phyloP scores from a whole-genome alignment of 1,140 invertebrate species.

The Limonius californicus region DNA sequence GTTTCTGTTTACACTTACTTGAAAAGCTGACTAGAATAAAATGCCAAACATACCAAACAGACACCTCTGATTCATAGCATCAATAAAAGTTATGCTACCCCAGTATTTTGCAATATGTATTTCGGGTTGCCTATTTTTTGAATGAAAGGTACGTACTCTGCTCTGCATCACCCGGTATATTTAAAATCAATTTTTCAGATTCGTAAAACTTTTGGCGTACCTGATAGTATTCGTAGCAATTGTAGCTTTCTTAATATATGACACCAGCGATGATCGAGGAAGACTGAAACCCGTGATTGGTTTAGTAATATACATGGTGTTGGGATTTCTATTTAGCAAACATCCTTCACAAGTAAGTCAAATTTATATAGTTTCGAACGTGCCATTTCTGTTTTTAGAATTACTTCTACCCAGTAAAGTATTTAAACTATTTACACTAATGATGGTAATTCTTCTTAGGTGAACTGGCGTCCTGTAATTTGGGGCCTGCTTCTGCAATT shows the following conservation, averaged over 20 bases:
- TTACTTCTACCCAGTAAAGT: too few species aligned
- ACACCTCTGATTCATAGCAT: too few species aligned
- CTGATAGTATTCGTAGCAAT: constrained; percentile 3
- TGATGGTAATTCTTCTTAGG: constrained; percentile 51
- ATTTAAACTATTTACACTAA: constrained; percentile 5
- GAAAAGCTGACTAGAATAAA: too few species aligned
- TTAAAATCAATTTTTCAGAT: constrained; percentile 37
- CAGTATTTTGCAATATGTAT: too few species aligned
- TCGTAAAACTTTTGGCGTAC: background rate
- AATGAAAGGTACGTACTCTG: too few species aligned
- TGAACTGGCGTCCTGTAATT: constrained; percentile 74
- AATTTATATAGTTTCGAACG: background rate
- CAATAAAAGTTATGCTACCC: too few species aligned
- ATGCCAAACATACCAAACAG: too few species aligned
- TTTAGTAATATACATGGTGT: background rate
- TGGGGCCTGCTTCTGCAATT: constrained; percentile 84
- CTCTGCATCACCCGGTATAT: constrained; percentile 1
- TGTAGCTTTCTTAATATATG: background rate
- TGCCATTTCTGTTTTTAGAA: background rate
- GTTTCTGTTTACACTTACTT: too few species aligned
- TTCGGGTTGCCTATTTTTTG: too few species aligned
- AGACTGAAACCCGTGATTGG: constrained; percentile 1
- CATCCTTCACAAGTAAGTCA: constrained; percentile 6
- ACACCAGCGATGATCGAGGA: constrained; percentile 7
- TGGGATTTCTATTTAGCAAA: background rate